Conservation (phyloP, 2,113 vertebrate species). For the Gymnobelideus leadbeateri region DNA sequence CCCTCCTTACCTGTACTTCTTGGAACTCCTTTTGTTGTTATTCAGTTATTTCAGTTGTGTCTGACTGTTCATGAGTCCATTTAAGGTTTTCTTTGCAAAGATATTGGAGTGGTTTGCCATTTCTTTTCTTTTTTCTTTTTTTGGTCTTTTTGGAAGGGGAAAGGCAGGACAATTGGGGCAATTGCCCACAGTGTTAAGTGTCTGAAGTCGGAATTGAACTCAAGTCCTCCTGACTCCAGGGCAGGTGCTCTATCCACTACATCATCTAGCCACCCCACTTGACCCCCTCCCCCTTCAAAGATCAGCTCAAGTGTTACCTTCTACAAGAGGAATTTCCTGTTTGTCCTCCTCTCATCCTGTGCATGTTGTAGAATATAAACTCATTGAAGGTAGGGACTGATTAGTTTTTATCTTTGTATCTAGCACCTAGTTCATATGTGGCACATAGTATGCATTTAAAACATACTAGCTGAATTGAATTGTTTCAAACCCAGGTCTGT, state of each 20-base stretch:
- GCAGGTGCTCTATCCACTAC: not conserved
- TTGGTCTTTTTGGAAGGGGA: too few relatives aligned
- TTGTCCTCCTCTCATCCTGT: rapidly evolving
- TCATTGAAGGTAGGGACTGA: not conserved
- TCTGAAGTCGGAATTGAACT: not conserved
- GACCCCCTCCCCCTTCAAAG: not conserved
- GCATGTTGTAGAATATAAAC: not conserved
- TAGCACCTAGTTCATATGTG: not conserved
- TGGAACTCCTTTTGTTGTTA: not conserved
- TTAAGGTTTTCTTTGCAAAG: not conserved
- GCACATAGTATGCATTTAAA: not conserved
- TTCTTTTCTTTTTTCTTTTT: not conserved
- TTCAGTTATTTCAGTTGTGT: not conserved
- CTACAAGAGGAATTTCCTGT: not conserved
- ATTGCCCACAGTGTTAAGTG: not conserved
- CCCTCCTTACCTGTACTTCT: not conserved
- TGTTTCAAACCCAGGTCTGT: not conserved
- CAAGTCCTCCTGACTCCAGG: not conserved
- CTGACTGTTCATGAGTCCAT: not conserved
- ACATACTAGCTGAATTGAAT: not conserved
- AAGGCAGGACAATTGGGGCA: not conserved
- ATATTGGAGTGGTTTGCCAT: not conserved
- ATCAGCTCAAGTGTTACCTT: not conserved
- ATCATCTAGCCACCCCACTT: not conserved
- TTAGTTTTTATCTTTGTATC: not conserved